Evolutionary conservation across 92 coral and sea anemone species (phyloP), one percentile per base, ranked within the genome.

Genomic region (Phymanthus crucifer): DNA sequence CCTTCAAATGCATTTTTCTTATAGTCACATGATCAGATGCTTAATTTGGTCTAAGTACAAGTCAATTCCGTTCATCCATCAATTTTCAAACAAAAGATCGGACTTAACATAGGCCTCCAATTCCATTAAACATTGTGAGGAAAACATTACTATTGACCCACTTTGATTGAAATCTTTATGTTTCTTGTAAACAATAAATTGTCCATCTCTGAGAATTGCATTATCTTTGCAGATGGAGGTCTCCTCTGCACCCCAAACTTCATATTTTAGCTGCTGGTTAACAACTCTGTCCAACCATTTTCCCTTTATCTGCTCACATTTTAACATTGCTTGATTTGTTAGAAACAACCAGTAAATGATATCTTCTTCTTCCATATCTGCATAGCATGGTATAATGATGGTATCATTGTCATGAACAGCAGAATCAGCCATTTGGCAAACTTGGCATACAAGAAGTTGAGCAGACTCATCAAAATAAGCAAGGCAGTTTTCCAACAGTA

Each of bases 341-440:
- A 45, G 50, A 45, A 45, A 45, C 50, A 45, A 0, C 50, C 2
- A 45, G 50, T 45, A 45, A 45, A 45, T 45, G 50, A 38, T 38
- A 5, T 72, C 76, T 14, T 72, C 76, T n/a, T 16, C 31, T 36
- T 16, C 54, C 54, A 37, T 72, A 27, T 72, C 76, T 32, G 76
- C 43, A 72, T 36, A 72, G 54, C 76, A 72, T 72, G 76, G 76
- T 36, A 72, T 19, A 37, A 72, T n/a, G 33, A 40, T 37, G 24
- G 54, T 72, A 36, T 72, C 74, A 14, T 72, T 56, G 6, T 72
- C 54, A 40, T 19, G 9, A 16, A 19, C 73, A 34, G 26, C 40
- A 37, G 29, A n/a, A 58, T 58, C 6, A 58, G 29, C 31, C 31
- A 58, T n/a, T 58, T 58, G 1, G 31, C 66, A 58, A 19, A 58